Conservation (phyloP, 2,888 invertebrate genomes). For the Aromia moschata region DNA sequence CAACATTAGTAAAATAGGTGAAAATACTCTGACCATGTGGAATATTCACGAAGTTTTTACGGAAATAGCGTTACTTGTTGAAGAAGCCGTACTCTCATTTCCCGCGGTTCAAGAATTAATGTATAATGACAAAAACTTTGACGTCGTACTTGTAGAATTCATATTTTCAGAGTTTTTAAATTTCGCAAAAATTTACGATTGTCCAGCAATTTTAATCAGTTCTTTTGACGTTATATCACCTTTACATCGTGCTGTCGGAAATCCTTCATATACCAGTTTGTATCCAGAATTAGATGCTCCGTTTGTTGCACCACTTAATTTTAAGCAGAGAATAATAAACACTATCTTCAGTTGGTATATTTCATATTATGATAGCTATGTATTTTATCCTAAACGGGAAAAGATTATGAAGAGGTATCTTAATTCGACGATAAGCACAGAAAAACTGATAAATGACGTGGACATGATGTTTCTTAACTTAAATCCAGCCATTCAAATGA, state of each 20-base stretch:
- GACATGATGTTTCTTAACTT: conserved; percentile 1
- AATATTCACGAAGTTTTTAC: not conserved
- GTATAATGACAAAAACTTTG: not conserved
- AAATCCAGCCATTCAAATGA: not conserved
- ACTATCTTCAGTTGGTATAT: conserved; percentile 3
- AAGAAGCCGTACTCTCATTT: not conserved
- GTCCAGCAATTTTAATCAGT: conserved; percentile 1
- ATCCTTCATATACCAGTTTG: not conserved
- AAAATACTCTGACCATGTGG: conserved; percentile 1
- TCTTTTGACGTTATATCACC: not conserved
- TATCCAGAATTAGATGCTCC: not conserved
- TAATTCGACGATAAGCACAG: not conserved
- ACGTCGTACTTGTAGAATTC: conserved; percentile 3
- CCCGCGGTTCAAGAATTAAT: conserved; percentile 5
- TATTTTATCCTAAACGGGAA: not conserved
- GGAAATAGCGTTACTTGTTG: not conserved
- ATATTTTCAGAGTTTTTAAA: conserved; percentile 2
- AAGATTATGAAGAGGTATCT: not conserved
- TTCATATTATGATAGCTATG: not conserved
- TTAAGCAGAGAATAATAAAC: not conserved
- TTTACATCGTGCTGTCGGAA: not conserved
- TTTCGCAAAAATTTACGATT: conserved; percentile 12
- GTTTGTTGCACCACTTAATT: not conserved
- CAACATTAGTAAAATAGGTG: not conserved
- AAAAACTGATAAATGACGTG: not conserved